phyloP scores from a whole-genome alignment of 2,113 vertebrate genomes.

The Festucalex cinctus region DNA sequence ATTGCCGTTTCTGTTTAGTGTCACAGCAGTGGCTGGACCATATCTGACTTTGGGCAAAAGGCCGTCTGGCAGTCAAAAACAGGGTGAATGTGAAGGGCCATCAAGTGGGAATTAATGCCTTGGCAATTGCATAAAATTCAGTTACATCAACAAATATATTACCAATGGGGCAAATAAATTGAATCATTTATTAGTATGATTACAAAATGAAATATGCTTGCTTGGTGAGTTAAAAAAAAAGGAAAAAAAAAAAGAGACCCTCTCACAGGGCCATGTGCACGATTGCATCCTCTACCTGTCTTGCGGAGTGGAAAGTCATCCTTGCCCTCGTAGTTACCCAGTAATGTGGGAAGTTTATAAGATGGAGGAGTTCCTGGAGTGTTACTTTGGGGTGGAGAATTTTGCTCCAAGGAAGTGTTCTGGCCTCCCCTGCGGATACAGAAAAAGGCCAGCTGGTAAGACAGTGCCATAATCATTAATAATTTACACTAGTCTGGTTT shows the following conservation, averaged over 20 bases:
- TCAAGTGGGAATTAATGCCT: not conserved
- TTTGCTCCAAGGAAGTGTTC: conserved; percentile 90
- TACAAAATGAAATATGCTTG: not conserved
- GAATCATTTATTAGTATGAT: not conserved
- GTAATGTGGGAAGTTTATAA: conserved; percentile 84
- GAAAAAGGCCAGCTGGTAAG: not conserved
- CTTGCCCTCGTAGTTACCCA: conserved; percentile 85
- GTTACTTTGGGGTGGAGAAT: conserved; percentile 86
- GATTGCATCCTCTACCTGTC: conserved; percentile 74
- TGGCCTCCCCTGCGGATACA: conserved; percentile 79
- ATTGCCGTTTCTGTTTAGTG: no score
- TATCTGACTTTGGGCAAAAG: not conserved
- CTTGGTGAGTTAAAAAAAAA: not conserved
- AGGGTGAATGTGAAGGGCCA: no score
- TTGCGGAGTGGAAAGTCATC: conserved; percentile 95
- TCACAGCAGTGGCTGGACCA: not conserved
- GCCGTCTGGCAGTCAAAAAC: no score
- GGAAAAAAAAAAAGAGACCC: not conserved
- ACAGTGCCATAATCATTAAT: not conserved
- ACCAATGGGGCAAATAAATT: no score
- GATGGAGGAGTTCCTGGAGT: conserved; percentile 75
- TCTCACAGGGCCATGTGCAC: not conserved
- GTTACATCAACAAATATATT: no score
- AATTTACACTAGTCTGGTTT: not conserved
- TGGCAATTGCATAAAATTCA: no score